Evolutionary conservation across 2,888 invertebrate genomes (phyloP).

Genomic region (Epicampocera succincta): DNA sequence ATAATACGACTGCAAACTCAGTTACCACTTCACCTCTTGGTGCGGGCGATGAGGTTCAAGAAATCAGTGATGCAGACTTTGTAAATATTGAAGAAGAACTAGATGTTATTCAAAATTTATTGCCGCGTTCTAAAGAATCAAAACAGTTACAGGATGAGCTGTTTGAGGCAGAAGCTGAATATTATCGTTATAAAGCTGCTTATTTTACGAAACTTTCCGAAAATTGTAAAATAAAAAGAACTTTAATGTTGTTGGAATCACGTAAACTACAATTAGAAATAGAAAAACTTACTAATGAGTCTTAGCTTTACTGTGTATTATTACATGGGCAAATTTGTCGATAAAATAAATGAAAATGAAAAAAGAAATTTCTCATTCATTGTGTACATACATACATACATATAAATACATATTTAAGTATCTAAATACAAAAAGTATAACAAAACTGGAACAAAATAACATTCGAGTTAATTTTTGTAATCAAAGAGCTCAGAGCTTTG

Average conservation of each 20-base stretch:
- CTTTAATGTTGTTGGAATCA: slow-evolving; percentile 69
- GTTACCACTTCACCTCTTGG: neutral
- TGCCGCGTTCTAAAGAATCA: slow-evolving; percentile 57
- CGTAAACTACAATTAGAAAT: slow-evolving; percentile 70
- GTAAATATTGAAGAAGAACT: slow-evolving; percentile 59
- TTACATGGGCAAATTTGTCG: neutral
- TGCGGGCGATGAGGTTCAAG: slow-evolving; percentile 15
- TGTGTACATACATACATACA: too few species aligned
- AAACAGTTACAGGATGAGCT: slow-evolving; percentile 61
- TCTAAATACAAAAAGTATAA: too few species aligned
- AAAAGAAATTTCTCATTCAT: too few species aligned
- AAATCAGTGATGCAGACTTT: slow-evolving; percentile 44
- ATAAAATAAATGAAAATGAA: neutral
- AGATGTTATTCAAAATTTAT: slow-evolving; percentile 55
- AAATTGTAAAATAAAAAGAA: slow-evolving; percentile 66
- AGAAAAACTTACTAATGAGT: slow-evolving; percentile 59
- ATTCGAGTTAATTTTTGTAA: too few species aligned
- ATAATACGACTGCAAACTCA: neutral
- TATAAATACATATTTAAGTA: too few species aligned
- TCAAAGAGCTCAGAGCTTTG: slow-evolving; percentile 11
- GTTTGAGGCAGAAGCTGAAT: slow-evolving; percentile 65
- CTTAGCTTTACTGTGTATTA: slow-evolving; percentile 24
- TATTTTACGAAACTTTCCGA: slow-evolving; percentile 68
- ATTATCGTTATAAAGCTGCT: slow-evolving; percentile 65
- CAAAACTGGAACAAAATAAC: too few species aligned